Base-by-base conservation (phyloP, 2,113 vertebrate species). In the Nycticryphes semicollaris region DNA sequence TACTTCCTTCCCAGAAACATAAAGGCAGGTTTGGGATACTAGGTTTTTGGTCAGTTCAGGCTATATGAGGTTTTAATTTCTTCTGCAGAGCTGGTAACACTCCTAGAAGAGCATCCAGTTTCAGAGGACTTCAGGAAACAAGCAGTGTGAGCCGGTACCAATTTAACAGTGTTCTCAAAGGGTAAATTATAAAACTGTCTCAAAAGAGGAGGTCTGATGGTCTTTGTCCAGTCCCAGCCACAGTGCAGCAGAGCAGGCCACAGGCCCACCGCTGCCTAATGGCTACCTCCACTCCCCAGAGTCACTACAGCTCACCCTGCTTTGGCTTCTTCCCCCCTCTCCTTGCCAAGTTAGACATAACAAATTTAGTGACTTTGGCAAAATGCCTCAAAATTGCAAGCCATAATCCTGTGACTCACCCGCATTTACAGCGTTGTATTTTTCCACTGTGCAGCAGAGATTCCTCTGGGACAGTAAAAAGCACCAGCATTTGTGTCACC, bases 381-480 rank as follows among this genome's bases (percentile, higher is more conserved):
- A 86, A 86, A 76, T 30, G 68, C 80, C 94, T 88, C 87, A 81
- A 73, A 94, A 93, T 63, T 5, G 9, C 50, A 81, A 94, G 87
- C 78, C 84, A 28, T 93, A 88, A 96, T 91, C 92, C 93, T 92
- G 50, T 96, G 92, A 92, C 84, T 93, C 94, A 95, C 94, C 73
- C 5, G 0, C 43, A 50, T 75, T 56, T 80, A 69, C 90, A 89
- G 93, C 81, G 83, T 89, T 86, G 93, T 89, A 86, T 84, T 96
- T 94, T 96, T 95, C 92, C 87, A 91, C 84, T 85, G 72, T 41
- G 82, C 63, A 89, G 90, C 64, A 93, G 62, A 22, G 0, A 80
- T 51, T 81, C 90, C 59, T 24, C 87, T 27, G 10, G 69, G 80
- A 92, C 43, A 50, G n/a, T 37, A 64, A 54, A 82, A 89, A 92